Base-by-base conservation (phyloP, 2,888 invertebrate species). In the Tholera decimalis region DNA sequence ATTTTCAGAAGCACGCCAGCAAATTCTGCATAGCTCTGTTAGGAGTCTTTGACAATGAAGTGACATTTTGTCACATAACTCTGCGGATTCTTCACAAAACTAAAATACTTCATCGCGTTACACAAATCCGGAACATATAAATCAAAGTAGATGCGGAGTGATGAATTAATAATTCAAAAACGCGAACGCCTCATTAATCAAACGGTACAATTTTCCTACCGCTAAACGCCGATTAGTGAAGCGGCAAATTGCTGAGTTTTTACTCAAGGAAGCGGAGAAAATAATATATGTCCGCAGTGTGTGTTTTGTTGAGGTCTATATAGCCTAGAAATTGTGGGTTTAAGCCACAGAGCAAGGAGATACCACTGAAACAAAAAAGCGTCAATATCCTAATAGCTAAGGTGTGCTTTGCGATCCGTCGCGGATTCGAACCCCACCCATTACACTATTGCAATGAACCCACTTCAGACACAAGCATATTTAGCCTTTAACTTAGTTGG, bases 211-310 rank as follows among this genome's bases (percentile, higher is more conserved):
- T 72, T 59, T 67, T 30, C 57, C 54, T 22, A 55, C 24, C 46
- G 75, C 37, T 74, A 68, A 68, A 43, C 68, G 50, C 2, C 18
- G 30, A 4, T 35, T 33, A 58, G 54, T 75, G 67, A 70, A 15
- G 74, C 77, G 72, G 54, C 5, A 75, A 83, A 84, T 83, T 74
- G 61, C 28, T 22, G 3, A 35, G 59, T 58, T 69, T 83, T 82
- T 82, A 81, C 69, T 37, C 61, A 56, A 75, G 80, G 82, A 83
- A 83, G 73, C 61, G 67, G 30, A 51, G 64, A 73, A 73, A 80
- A 60, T 50, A 33, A 49, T 46, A 26, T 50, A 56, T 44, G 55
- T 49, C 39, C 18, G 39, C 8, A 1, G 47, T 70, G 0, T 41
- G 35, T 41, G 13, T 56, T 73, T 73, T 35, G 80, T 68, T 68